Evolutionary conservation across 2,888 invertebrate genomes (phyloP).

Genomic region (Odontocerum albicorne): DNA sequence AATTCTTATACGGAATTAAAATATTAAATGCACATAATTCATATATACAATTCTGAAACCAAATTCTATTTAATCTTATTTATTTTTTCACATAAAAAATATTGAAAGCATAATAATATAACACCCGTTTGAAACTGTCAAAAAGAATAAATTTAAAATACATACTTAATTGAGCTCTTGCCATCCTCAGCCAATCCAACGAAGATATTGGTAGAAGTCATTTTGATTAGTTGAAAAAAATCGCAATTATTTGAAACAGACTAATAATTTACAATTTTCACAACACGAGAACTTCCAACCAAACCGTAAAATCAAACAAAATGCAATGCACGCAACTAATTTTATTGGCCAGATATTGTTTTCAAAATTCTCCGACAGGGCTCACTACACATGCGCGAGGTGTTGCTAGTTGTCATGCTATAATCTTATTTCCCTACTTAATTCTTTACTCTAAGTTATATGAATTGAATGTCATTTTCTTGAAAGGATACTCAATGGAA

Average conservation of each 20-base stretch:
- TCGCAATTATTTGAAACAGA: slow-evolving; percentile 16
- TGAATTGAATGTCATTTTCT: too few relatives aligned
- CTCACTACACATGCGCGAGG: slow-evolving; percentile 19
- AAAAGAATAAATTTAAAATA: slow-evolving; percentile 34
- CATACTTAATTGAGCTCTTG: slow-evolving; percentile 68
- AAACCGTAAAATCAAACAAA: slow-evolving; percentile 31
- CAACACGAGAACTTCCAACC: slow-evolving; percentile 19
- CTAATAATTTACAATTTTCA: slow-evolving; percentile 20
- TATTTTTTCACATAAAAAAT: too few relatives aligned
- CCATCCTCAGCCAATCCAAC: slow-evolving; percentile 60
- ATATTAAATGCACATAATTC: too few relatives aligned
- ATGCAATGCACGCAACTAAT: slow-evolving; percentile 22
- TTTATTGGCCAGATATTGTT: slow-evolving; percentile 28
- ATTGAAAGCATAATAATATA: too few relatives aligned
- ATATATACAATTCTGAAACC: too few relatives aligned
- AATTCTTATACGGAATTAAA: too few relatives aligned
- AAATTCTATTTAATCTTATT: too few relatives aligned
- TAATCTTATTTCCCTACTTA: background rate
- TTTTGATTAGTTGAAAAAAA: slow-evolving; percentile 41
- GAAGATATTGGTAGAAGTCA: slow-evolving; percentile 66
- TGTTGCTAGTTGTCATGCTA: slow-evolving; percentile 9
- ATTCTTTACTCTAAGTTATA: too few relatives aligned
- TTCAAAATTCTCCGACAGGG: slow-evolving; percentile 28
- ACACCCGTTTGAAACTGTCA: slow-evolving; percentile 23
- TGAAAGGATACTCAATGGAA: too few relatives aligned